A percentile compares a stretch with the other conserved stretches of the same genome.
phyloP scores from a whole-genome alignment of 2,797 vertebrate genomes.

The Gastrophryne carolinensis region DNA sequence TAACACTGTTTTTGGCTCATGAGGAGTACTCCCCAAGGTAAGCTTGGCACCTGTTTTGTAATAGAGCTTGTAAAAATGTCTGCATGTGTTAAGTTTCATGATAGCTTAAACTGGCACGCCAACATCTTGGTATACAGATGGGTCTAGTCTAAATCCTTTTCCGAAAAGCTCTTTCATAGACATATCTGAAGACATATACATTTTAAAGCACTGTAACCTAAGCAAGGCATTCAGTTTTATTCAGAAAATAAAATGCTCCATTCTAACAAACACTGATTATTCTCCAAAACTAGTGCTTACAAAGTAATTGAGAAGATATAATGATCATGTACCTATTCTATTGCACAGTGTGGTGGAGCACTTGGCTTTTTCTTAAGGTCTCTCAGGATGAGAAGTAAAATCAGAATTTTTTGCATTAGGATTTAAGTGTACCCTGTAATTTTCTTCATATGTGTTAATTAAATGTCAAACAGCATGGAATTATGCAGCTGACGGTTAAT shows the following conservation, averaged over 20 bases:
- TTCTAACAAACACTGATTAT: background rate
- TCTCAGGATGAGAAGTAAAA: background rate
- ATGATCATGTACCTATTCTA: background rate
- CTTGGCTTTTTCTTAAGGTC: background rate
- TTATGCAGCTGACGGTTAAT: slow-evolving; percentile 5
- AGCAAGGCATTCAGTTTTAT: background rate
- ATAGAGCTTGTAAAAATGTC: background rate
- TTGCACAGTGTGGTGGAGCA: background rate
- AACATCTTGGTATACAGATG: background rate
- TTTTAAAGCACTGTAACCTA: background rate
- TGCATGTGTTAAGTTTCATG: slow-evolving; percentile 15
- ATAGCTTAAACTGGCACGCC: background rate
- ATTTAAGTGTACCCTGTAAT: background rate
- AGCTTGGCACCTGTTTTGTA: slow-evolving; percentile 32
- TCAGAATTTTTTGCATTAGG: too few relatives aligned
- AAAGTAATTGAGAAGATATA: background rate
- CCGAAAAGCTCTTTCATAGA: background rate
- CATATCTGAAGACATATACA: background rate
- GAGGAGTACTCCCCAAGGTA: slow-evolving; percentile 11
- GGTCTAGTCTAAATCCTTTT: slow-evolving; percentile 6
- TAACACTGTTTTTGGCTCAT: slow-evolving; percentile 19
- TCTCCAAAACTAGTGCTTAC: background rate
- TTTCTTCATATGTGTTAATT: slow-evolving; percentile 5
- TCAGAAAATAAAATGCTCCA: slow-evolving; percentile 6
- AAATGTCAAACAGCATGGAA: background rate